A percentile compares a stretch with the other conserved stretches of the same genome.
Evolutionary conservation across 2,888 invertebrate species (phyloP).

Genomic region (Tipula unca): DNA sequence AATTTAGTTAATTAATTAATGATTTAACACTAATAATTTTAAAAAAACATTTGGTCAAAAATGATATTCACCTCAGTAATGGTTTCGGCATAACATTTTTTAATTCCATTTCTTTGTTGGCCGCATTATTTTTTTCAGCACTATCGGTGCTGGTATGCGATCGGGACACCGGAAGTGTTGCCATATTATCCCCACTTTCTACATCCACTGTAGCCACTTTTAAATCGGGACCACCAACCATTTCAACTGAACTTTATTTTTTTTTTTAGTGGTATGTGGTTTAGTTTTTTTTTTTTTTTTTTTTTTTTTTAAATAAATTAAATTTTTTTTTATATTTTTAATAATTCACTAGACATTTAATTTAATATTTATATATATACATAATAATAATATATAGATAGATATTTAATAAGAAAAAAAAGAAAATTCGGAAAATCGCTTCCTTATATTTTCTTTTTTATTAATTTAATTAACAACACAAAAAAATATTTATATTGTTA

Average conservation of each 20-base stretch:
- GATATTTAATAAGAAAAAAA: neutral
- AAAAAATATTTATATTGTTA: neutral
- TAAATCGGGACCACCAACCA: constrained; percentile 67
- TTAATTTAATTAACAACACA: neutral
- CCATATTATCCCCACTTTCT: constrained; percentile 81
- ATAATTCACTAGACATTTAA: neutral
- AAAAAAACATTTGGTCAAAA: neutral
- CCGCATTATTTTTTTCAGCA: constrained; percentile 72
- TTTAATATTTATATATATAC: neutral
- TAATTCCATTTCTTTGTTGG: constrained; percentile 80
- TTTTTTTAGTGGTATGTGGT: constrained; percentile 20
- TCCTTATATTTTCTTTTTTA: neutral
- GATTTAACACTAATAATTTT: neutral
- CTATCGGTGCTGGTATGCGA: constrained; percentile 58
- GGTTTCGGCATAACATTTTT: constrained; percentile 79
- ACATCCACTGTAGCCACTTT: constrained; percentile 85
- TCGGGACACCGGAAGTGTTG: constrained; percentile 76
- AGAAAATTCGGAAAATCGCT: neutral
- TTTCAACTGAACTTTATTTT: constrained; percentile 29
- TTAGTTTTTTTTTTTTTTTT: neutral
- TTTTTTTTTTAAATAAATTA: neutral
- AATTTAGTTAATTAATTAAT: neutral
- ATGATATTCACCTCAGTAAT: constrained; percentile 61
- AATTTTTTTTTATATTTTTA: neutral
- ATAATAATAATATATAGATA: neutral